phyloP scores from a whole-genome alignment of 2,113 vertebrate genomes.

The Vanacampus margaritifer region DNA sequence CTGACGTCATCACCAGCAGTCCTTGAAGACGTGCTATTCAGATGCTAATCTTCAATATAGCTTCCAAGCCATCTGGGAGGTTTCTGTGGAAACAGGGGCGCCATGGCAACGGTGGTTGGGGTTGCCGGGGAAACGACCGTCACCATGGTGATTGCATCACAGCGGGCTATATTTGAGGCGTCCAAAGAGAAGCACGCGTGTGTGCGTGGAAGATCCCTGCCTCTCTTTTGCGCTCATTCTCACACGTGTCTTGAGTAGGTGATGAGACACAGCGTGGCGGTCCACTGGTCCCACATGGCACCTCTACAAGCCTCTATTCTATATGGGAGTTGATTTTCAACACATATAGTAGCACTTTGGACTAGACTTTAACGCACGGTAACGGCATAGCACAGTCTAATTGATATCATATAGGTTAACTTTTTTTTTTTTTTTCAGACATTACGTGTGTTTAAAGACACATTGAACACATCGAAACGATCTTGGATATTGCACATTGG shows the following conservation, averaged over 20 bases:
- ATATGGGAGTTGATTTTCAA: constrained; percentile 14
- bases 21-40: constrained; percentile 25
- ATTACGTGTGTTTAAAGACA: constrained; percentile 48
- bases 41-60: constrained; percentile 50
- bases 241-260: constrained; percentile 45
- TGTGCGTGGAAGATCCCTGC: constrained; percentile 11
- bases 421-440: constrained; percentile 44
- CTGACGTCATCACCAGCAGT: constrained; percentile 1
- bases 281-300: constrained; percentile 20
- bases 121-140: constrained; percentile 93
- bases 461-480: constrained; percentile 45
- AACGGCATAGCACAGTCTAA: constrained; percentile 58
- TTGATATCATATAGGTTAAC: constrained; percentile 49
- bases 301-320: background rate
- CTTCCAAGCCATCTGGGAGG: constrained; percentile 85
- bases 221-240: constrained; percentile 25
- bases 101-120: constrained; percentile 92
- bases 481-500: constrained; percentile 45
- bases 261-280: constrained; percentile 25
- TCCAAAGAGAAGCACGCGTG: constrained; percentile 79
- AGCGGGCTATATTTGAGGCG: constrained; percentile 84
- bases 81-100: constrained; percentile 83
- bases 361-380: constrained; percentile 63
- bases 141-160: constrained; percentile 91
- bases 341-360: constrained; percentile 34